Evolutionary conservation across 2,888 invertebrate genomes (phyloP), one percentile per base, ranked within the genome.

Genomic region (Limnephilus auricula): DNA sequence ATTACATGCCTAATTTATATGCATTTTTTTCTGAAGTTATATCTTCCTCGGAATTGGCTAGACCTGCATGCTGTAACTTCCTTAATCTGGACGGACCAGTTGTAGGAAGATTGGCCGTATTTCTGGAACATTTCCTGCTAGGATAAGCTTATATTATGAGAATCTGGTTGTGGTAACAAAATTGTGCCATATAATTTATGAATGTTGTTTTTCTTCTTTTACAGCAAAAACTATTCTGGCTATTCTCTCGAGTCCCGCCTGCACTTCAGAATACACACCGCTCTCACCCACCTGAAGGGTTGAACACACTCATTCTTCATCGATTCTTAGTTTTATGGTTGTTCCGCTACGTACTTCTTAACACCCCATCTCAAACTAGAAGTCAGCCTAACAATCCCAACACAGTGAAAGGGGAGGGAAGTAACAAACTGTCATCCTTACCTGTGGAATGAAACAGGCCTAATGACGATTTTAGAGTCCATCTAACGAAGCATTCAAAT

Each of bases 211-310:
- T 65, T 50, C 50, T 86, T 86, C 89, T 34, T 93, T 96, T 96
- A 1, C 95, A 99, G 99, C 95, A 98, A 98, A 95, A 98, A 98
- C 94, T 99, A 97, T 94, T 98, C 98, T 15, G 98, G 98, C 4
- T 99, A 98, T 94, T 97, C 98, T 0, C 95, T 99, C 93, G 99
- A 99, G 94, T 98, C 99, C 0, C 96, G 99, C 79, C 96, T 99
- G 31, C 99, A 99, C 94, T 99, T 99, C 95, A 97, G 98, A 93
- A 97, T 99, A 93, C 99, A 99, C 94, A 97, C 98, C 0, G 97
- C 97, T 86, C 94, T 97, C 94, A 50, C 92, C 25, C 84, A 86
- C 78, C 40, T 91, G 32, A 91, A 89, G 89, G 88, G 84, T 45
- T 65, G 65, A 86, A 86, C 25, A 25, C 65, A 25, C 25, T n/a